A percentile compares a stretch with the other conserved stretches of the same genome.
Evolutionary conservation across 2,888 invertebrate genomes (phyloP).

Genomic region (Luperina testacea): DNA sequence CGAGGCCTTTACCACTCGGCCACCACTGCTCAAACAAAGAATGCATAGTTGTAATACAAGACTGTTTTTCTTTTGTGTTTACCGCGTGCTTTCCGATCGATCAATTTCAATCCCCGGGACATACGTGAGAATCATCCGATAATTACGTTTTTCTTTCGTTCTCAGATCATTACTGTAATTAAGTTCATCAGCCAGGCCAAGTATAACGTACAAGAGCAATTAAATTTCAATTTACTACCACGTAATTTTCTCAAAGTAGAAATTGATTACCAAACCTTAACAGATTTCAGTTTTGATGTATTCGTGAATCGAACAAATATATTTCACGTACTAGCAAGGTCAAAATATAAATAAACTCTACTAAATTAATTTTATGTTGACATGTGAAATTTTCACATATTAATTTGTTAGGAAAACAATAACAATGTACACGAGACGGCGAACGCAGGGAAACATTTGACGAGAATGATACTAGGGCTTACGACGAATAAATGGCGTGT

Average conservation of each 20-base stretch:
- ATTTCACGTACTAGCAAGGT: slow-evolving; percentile 2
- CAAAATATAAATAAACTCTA: slow-evolving; percentile 31
- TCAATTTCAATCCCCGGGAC: slow-evolving; percentile 32
- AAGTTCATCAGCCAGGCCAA: slow-evolving; percentile 30
- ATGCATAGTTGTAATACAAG: not conserved
- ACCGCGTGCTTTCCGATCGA: slow-evolving; percentile 14
- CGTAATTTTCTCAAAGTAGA: slow-evolving; percentile 23
- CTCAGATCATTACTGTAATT: slow-evolving; percentile 53
- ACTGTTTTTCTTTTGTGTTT: not conserved
- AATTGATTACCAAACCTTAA: slow-evolving; percentile 25
- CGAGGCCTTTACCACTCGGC: too few species aligned
- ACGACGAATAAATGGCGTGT: slow-evolving; percentile 59
- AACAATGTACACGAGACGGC: slow-evolving; percentile 68
- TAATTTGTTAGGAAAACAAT: slow-evolving; percentile 75
- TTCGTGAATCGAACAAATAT: slow-evolving; percentile 23
- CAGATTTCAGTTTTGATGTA: slow-evolving; percentile 25
- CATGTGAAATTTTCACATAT: slow-evolving; percentile 68
- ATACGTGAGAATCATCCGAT: slow-evolving; percentile 47
- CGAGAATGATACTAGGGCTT: slow-evolving; percentile 65
- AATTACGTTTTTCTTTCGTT: slow-evolving; percentile 43
- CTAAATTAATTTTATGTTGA: slow-evolving; percentile 68
- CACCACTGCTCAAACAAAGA: not conserved
- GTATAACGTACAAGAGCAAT: slow-evolving; percentile 28
- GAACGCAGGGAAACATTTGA: slow-evolving; percentile 76
- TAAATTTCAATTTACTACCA: slow-evolving; percentile 38